Evolutionary conservation across 2,888 invertebrate genomes (phyloP).

Genomic region (Nemotelus pantherinus): DNA sequence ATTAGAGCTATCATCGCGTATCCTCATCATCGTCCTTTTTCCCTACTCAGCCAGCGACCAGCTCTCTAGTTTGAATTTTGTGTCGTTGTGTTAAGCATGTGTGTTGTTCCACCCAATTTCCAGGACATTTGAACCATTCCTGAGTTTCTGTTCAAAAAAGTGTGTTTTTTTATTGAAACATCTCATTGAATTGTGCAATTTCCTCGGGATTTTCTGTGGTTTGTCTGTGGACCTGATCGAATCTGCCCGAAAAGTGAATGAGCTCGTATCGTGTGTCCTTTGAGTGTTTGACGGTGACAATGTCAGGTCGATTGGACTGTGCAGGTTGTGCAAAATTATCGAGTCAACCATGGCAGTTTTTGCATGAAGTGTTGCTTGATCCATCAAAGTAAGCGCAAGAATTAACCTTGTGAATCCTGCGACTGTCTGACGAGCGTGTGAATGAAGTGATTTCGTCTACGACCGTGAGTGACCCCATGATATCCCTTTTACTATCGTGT

Average conservation of each 20-base stretch:
- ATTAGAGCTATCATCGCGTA: conserved; percentile 44
- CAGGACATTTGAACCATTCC: conserved; percentile 42
- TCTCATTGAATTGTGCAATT: background rate
- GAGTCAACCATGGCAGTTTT: conserved; percentile 10
- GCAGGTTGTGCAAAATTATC: conserved; percentile 19
- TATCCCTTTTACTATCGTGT: conserved; percentile 13
- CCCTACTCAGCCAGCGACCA: conserved; percentile 21
- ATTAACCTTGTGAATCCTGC: background rate
- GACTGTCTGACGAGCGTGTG: background rate
- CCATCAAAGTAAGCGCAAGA: background rate
- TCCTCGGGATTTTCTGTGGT: background rate
- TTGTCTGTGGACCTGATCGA: background rate
- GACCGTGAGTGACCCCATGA: background rate
- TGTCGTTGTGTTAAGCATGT: conserved; percentile 46
- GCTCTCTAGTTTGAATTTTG: conserved; percentile 43
- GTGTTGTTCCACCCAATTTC: conserved; percentile 49
- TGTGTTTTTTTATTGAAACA: conserved; percentile 20
- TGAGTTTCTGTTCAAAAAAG: conserved; percentile 37
- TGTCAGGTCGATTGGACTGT: background rate
- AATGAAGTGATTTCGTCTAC: background rate
- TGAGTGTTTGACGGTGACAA: background rate
- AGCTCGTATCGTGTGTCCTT: background rate
- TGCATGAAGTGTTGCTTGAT: background rate
- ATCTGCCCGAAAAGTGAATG: background rate
- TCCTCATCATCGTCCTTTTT: conserved; percentile 45